These are phyloP conservation scores for Scelioninae gen. 1 DNA, from an alignment of 2,888 invertebrate species.

Conservation along the genomic window DNA sequence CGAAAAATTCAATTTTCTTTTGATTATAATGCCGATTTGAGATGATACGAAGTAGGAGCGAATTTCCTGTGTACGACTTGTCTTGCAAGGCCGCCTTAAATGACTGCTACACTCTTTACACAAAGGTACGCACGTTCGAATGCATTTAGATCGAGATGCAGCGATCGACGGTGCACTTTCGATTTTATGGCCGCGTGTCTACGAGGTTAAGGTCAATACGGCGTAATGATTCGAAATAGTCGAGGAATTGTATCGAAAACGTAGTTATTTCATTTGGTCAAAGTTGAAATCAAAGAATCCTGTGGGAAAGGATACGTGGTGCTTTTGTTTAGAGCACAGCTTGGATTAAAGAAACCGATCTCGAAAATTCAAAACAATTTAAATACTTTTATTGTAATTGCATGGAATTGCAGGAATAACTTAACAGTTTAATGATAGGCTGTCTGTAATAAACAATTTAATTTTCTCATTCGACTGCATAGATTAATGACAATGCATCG, in stretches of 20 bases:
- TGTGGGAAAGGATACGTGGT: neutral
- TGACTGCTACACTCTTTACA: conserved; percentile 53
- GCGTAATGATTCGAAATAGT: conserved; percentile 54
- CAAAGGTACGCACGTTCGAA: conserved; percentile 60
- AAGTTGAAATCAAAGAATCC: conserved; percentile 4
- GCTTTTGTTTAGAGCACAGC: conserved; percentile 7
- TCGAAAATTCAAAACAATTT: conserved; percentile 5
- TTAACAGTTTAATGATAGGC: conserved; percentile 19
- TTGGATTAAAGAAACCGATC: conserved; percentile 2
- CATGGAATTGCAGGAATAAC: conserved; percentile 16
- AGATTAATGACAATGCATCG: conserved; percentile 29
- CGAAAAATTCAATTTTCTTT: conserved; percentile 59
- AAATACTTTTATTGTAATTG: neutral
- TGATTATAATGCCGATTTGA: conserved; percentile 50
- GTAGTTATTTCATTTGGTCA: conserved; percentile 42
- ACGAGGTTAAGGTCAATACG: conserved; percentile 60
- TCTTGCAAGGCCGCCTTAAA: conserved; percentile 62
- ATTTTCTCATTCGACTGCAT: conserved; percentile 28
- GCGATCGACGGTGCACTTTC: conserved; percentile 59
- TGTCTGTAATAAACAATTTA: conserved; percentile 16
- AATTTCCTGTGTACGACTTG: conserved; percentile 46
- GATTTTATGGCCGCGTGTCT: conserved; percentile 52
- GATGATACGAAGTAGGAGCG: conserved; percentile 40
- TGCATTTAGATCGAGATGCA: conserved; percentile 55
- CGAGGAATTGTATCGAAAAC: conserved; percentile 33